Base-by-base conservation (phyloP, 2,797 vertebrate species). In the Dermochelys coriacea region DNA sequence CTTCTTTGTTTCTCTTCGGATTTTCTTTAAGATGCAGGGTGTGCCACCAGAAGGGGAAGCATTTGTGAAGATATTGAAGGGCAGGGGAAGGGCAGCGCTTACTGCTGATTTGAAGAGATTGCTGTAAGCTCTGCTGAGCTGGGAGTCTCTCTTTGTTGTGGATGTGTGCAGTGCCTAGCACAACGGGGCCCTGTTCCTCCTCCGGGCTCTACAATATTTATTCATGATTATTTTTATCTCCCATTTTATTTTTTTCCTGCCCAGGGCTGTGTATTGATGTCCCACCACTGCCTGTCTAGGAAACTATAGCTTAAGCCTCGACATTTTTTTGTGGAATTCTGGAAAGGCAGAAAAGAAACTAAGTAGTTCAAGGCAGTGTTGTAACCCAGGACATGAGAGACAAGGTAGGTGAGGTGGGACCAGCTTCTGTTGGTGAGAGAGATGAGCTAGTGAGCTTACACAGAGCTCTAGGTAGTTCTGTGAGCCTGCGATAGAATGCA, bases 61-160 rank as follows among this genome's bases (percentile, higher is more conserved):
- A 91, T 91, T 91, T 94, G 79, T 86, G 90, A 93, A 92, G 81
- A 91, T 84, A 85, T 3, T 91, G 96, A 98, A 97, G 96, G 95
- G 80, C 87, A 82, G 37, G 8, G 23, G 82, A 97, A 98, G 91
- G 95, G 37, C 93, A 95, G 55, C 45, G n/a, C 27, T 89, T 47
- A n/a, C 31, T 84, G 78, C 29, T 78, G 83, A n/a, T 88, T 84
- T 0, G 1, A 47, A 55, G 86, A 90, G 79, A 61, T 34, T 82
- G 55, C 23, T 55, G 52, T 23, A 61, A 83, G 14, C 25, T 55
- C 18, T 41, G 88, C 71, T 93, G 81, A 84, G 64, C 57, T 41
- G 57, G 3, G 3, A 77, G 64, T 94, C 71, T 11, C 37, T 78
- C 95, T 91, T 64, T n/a, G 45, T 9, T 75, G 23, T 12, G 37